Conservation (phyloP, 1,140 invertebrate genomes). For the Ceratosolen solmsi region DNA sequence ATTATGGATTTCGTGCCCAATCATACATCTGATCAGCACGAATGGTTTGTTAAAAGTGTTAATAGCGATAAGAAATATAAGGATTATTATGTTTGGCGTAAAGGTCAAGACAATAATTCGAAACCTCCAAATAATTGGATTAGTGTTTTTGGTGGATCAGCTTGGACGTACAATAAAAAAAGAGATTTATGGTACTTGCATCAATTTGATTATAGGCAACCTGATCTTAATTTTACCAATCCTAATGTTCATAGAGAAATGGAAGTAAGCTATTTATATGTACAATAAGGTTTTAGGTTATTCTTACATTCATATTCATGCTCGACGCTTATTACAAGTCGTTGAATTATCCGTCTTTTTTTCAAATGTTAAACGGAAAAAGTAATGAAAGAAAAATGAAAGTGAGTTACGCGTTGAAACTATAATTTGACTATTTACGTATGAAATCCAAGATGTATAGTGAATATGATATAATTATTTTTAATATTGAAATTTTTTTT, state of each 20-base stretch:
- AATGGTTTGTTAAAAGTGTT: slow-evolving; percentile 81
- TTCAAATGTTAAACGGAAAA: no score
- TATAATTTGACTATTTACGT: no score
- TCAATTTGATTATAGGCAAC: slow-evolving; percentile 77
- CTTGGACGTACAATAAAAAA: slow-evolving; percentile 75
- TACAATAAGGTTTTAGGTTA: not conserved
- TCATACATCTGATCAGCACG: slow-evolving; percentile 76
- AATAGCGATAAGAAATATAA: slow-evolving; percentile 75
- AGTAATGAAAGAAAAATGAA: no score
- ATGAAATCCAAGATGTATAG: no score
- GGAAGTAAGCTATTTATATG: slow-evolving; percentile 58
- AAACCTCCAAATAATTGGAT: slow-evolving; percentile 66
- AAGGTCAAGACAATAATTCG: slow-evolving; percentile 66
- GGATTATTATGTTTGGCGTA: slow-evolving; percentile 83
- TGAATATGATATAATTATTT: no score
- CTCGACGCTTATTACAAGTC: no score
- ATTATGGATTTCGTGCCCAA: slow-evolving; percentile 19
- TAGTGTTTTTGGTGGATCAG: slow-evolving; percentile 69
- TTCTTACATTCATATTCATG: no score
- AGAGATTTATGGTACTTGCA: slow-evolving; percentile 78
- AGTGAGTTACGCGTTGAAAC: no score
- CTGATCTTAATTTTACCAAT: slow-evolving; percentile 82
- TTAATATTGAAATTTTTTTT: no score
- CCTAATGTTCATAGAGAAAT: slow-evolving; percentile 75
- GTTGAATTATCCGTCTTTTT: no score